Conservation (phyloP, 2,888 invertebrate genomes). For the Luperina testacea region DNA sequence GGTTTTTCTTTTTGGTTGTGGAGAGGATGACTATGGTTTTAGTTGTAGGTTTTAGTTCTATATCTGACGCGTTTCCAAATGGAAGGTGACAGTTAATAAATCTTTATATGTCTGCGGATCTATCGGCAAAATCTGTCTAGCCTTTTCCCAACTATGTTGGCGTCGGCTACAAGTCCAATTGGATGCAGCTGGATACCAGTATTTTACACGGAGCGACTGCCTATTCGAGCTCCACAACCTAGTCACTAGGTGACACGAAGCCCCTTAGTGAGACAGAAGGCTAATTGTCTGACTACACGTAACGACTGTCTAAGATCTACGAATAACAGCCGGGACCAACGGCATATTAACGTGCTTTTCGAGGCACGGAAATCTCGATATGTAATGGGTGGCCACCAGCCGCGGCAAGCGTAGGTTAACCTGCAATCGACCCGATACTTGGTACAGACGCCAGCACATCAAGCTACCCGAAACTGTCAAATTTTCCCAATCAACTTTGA, state of each 20-base stretch:
- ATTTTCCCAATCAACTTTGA: too few species aligned
- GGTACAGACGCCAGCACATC: neutral
- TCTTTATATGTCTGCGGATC: too few species aligned
- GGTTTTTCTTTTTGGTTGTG: neutral
- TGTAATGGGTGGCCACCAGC: neutral
- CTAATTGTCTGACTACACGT: neutral
- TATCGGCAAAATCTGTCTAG: neutral
- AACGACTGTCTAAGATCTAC: neutral
- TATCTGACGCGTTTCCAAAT: neutral
- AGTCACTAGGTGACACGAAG: neutral
- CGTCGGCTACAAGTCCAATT: neutral
- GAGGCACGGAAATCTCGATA: neutral
- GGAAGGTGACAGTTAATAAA: too few species aligned
- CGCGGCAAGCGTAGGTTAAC: neutral
- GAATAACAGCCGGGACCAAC: too few species aligned
- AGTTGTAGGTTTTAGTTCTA: neutral
- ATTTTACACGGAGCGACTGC: neutral
- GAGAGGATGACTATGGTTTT: neutral
- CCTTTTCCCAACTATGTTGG: neutral
- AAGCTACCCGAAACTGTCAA: too few species aligned
- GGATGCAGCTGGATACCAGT: neutral
- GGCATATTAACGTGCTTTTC: too few species aligned
- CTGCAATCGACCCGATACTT: neutral
- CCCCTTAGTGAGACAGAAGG: neutral
- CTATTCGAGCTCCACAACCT: neutral